Percentiles rank a stretch among this genome's conserved stretches.
Evolutionary conservation across 2,888 invertebrate genomes (phyloP).

Genomic region (Spodoptera picta): DNA sequence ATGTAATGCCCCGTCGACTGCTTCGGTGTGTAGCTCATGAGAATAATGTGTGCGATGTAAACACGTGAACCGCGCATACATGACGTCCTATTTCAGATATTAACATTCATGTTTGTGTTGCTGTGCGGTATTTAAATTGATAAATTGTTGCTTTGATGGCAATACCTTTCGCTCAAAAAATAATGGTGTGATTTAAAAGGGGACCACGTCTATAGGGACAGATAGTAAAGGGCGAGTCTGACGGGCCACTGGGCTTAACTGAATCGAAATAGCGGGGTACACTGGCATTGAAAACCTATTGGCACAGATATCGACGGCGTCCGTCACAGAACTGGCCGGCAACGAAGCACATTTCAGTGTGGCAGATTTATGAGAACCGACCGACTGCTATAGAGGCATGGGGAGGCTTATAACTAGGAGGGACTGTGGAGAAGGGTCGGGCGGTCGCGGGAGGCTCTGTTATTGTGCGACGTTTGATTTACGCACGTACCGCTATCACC

Average conservation of each 20-base stretch:
- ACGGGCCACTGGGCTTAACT: conserved; percentile 64
- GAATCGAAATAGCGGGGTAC: conserved; percentile 67
- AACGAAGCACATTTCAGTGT: conserved; percentile 81
- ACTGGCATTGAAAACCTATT: conserved; percentile 79
- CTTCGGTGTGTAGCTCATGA: conserved; percentile 64
- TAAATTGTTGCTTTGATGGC: conserved; percentile 61
- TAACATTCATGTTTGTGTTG: conserved; percentile 59
- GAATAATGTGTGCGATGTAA: conserved; percentile 67
- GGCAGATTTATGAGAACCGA: conserved; percentile 85
- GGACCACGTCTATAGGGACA: conserved; percentile 59
- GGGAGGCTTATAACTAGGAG: conserved; percentile 75
- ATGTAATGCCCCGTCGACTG: conserved; percentile 71
- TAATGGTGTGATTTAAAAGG: conserved; percentile 63
- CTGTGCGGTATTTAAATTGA: conserved; percentile 59
- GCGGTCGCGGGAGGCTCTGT: conserved; percentile 80
- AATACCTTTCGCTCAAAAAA: conserved; percentile 58
- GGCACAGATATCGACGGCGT: conserved; percentile 78
- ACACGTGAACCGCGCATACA: conserved; percentile 59
- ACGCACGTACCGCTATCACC: conserved; percentile 88
- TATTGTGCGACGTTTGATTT: conserved; percentile 88
- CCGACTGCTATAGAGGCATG: conserved; percentile 75
- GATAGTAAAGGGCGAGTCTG: conserved; percentile 66
- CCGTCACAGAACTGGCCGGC: conserved; percentile 73
- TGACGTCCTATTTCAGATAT: conserved; percentile 60
- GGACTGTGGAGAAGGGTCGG: conserved; percentile 71